Percentiles rank a stretch among this genome's conserved stretches.
Conservation (phyloP, 2,113 vertebrate species). For the Bettongia penicillata region DNA sequence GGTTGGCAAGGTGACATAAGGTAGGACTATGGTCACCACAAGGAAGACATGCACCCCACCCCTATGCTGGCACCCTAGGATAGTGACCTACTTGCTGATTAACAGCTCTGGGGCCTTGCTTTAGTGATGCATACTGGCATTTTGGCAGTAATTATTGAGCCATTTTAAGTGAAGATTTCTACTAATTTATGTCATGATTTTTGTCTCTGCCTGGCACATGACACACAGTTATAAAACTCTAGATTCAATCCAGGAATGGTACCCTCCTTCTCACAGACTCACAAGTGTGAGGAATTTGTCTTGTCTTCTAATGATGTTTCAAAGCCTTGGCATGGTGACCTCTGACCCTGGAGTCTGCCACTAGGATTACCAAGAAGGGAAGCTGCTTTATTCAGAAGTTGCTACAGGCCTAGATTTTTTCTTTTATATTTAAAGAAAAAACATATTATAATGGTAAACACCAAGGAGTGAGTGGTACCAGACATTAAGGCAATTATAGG, state of each 20-base stretch:
- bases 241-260: slow-evolving; percentile 61
- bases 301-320: slow-evolving; percentile 62
- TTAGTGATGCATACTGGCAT: slow-evolving; percentile 33
- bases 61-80: not conserved
- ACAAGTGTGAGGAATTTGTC: slow-evolving; percentile 23
- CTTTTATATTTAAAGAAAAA: slow-evolving; percentile 19
- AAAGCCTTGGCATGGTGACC: not conserved
- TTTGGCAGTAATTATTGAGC: slow-evolving; percentile 47
- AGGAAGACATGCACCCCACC: not conserved
- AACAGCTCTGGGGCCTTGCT: not conserved
- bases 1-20: not conserved
- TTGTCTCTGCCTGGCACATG: slow-evolving; percentile 47
- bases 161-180: slow-evolving; percentile 53
- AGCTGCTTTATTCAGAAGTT: slow-evolving; percentile 31
- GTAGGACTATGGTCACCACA: not conserved
- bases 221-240: slow-evolving; percentile 51
- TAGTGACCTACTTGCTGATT: not conserved
- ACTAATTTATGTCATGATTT: slow-evolving; percentile 49
- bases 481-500: slow-evolving; percentile 53
- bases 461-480: slow-evolving; percentile 24
- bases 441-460: not conserved
- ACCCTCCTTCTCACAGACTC: slow-evolving; percentile 10
- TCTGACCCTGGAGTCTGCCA: slow-evolving; percentile 19
- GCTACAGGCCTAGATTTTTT: slow-evolving; percentile 36
- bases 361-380: slow-evolving; percentile 8